phyloP scores from a whole-genome alignment of 2,797 vertebrate species.

The Chromobotia macracanthus region DNA sequence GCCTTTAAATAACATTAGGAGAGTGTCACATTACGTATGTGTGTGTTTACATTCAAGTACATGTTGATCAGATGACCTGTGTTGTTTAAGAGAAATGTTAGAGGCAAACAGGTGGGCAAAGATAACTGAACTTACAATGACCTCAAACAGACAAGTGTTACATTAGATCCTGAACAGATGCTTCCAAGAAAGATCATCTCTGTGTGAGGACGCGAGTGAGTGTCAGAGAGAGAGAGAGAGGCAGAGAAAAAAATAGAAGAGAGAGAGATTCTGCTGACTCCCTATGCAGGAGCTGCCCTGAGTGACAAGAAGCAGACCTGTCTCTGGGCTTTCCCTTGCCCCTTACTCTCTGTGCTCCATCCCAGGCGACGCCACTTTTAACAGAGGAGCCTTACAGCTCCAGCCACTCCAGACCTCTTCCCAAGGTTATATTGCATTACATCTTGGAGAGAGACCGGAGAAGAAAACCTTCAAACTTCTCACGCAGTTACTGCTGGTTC shows the following conservation, averaged over 20 bases:
- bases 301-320: slow-evolving; percentile 78
- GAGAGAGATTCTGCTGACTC: slow-evolving; percentile 52
- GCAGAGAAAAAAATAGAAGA: slow-evolving; percentile 35
- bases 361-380: slow-evolving; percentile 55
- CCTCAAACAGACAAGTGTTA: slow-evolving; percentile 38
- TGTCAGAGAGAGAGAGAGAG: background rate
- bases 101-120: slow-evolving; percentile 45
- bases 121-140: slow-evolving; percentile 41
- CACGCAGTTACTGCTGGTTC: slow-evolving; percentile 68
- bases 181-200: slow-evolving; percentile 34
- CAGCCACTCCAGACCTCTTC: slow-evolving; percentile 62
- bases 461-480: slow-evolving; percentile 64
- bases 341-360: slow-evolving; percentile 46
- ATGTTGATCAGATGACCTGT: slow-evolving; percentile 32
- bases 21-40: background rate
- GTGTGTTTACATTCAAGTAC: slow-evolving; percentile 28
- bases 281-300: slow-evolving; percentile 68
- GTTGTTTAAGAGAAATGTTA: slow-evolving; percentile 38
- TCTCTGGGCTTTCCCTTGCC: slow-evolving; percentile 73
- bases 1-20: background rate
- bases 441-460: slow-evolving; percentile 62
- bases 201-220: slow-evolving; percentile 1
- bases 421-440: slow-evolving; percentile 69
- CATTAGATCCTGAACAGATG: slow-evolving; percentile 38
- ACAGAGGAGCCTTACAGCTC: slow-evolving; percentile 62